Percentiles rank a stretch among this genome's conserved stretches.
These are phyloP conservation scores for Trichonephila clavipes DNA, from an alignment of 1,140 invertebrate genomes.

Conservation along the genomic window DNA sequence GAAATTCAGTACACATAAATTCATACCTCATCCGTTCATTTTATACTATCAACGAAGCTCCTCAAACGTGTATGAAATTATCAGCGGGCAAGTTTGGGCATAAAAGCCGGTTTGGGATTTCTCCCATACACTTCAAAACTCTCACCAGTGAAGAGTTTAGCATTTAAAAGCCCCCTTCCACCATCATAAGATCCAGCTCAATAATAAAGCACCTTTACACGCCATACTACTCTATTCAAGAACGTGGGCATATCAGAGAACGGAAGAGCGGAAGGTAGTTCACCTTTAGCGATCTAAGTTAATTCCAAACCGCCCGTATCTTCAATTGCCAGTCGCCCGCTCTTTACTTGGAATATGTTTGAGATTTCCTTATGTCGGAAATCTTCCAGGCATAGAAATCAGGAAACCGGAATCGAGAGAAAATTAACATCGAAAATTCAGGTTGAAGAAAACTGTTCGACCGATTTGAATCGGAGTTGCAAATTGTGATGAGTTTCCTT, in stretches of 20 bases:
- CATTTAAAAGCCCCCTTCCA: background rate
- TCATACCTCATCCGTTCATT: no score
- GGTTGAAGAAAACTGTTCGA: background rate
- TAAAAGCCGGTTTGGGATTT: background rate
- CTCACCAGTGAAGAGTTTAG: background rate
- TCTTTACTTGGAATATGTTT: background rate
- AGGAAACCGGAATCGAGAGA: constrained; percentile 6
- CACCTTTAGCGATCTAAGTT: background rate
- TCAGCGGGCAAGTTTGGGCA: no score
- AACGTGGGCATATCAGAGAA: background rate
- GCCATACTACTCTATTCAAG: background rate
- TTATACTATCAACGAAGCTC: no score
- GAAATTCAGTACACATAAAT: no score
- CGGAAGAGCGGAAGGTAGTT: background rate
- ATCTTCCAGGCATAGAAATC: constrained; percentile 17
- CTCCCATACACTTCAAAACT: background rate
- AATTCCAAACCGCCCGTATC: constrained; percentile 29
- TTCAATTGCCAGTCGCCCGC: constrained; percentile 27
- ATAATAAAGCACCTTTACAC: background rate
- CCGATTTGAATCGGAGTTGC: background rate
- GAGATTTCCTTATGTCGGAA: constrained; percentile 39
- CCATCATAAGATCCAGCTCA: constrained; percentile 9
- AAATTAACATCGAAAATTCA: constrained; percentile 36
- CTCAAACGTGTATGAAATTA: no score
- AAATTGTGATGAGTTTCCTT: constrained; percentile 27